Base-by-base conservation (phyloP, 1,140 invertebrate species). In the Cotesia chilonis region DNA sequence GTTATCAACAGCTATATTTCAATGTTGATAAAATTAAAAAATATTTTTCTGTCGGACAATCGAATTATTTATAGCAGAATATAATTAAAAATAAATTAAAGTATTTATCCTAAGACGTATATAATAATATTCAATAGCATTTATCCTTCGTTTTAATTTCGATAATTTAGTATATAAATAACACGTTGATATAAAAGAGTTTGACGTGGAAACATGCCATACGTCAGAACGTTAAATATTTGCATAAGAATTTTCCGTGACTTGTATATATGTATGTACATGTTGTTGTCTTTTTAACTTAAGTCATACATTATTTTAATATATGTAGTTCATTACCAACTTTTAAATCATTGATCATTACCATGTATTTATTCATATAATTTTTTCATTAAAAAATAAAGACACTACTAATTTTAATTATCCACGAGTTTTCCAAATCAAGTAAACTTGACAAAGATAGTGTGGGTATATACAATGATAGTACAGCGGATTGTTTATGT, bases 141-240 rank as follows among this genome's bases (percentile, higher is more conserved):
- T 59, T 28, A 17, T 59, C 17, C 17, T 47, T 10, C 57, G 28
- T 59, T 59, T 59, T 57, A 69, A 69, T 59, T 47, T 35, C 38
- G 54, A 69, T 69, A 69, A 69, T 69, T 59, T 41, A 10, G 17
- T 47, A 37, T 35, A 37, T 41, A 69, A 69, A 69, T 69, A 28
- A 38, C 60, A 38, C 68, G 55, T 10, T 17, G 6, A 66, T 63
- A 17, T 20, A 47, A 47, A 10, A 47, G 41, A 59, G 37, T 60
- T 60, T 60, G 68, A 59, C 54, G 41, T 55, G 36, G 51, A 55
- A 57, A 10, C 36, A 57, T 20, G 51, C 41, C 17, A 66, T 20
- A 66, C 28, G 9, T 57, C 52, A 57, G 1, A 54, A 69, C 14
- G 36, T 55, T 69, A 69, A 69, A 69, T 57, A 69, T 69, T 14